These are phyloP conservation scores for Harlomillsia oculata DNA, from an alignment of 1,140 invertebrate species.

Conservation along the genomic window DNA sequence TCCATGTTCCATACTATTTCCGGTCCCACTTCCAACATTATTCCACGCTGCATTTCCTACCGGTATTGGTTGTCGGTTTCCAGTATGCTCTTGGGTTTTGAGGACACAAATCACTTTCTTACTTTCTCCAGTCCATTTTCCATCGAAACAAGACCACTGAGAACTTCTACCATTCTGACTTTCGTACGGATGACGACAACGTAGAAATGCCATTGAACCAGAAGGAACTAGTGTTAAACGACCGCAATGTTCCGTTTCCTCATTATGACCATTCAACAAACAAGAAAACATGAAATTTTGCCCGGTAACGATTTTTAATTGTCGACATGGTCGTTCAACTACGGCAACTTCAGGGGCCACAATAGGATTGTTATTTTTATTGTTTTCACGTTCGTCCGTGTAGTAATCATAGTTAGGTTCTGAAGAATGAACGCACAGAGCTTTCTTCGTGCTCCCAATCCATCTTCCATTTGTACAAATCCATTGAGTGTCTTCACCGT, in stretches of 20 bases:
- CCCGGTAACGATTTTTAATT: neutral
- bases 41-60: too few relatives aligned
- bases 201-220: constrained; percentile 8
- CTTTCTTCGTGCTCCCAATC: neutral
- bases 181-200: constrained; percentile 9
- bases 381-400: neutral
- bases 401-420: neutral
- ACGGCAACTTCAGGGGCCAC: neutral
- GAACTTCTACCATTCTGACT: neutral
- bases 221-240: neutral
- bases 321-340: neutral
- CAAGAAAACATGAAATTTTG: constrained; percentile 18
- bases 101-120: constrained; percentile 10
- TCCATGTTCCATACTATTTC: too few relatives aligned
- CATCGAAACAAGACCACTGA: constrained; percentile 20
- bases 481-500: neutral
- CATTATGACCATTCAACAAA: neutral
- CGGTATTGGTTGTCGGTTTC: neutral
- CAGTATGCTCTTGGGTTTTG: neutral
- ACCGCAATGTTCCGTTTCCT: constrained; percentile 1
- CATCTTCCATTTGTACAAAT: neutral
- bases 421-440: neutral
- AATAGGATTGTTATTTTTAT: too few relatives aligned
- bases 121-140: constrained; percentile 10
- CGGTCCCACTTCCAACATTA: too few relatives aligned